phyloP scores from a whole-genome alignment of 2,113 vertebrate species.

The Myotis davidii region DNA sequence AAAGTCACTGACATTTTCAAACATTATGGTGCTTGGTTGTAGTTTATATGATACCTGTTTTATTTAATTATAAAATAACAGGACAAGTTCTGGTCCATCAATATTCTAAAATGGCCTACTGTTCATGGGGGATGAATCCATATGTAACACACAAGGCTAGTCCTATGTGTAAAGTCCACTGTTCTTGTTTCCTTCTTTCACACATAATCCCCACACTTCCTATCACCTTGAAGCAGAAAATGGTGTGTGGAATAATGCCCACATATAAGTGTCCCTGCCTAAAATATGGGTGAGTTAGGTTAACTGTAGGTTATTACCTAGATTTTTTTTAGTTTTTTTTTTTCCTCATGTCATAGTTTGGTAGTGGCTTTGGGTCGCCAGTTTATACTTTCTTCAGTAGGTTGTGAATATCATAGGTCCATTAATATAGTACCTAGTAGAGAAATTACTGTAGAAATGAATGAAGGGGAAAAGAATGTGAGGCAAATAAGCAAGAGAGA shows the following conservation, averaged over 20 bases:
- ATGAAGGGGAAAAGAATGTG: not conserved
- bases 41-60: not conserved
- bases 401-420: not conserved
- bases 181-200: not conserved
- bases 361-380: not conserved
- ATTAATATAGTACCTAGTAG: not conserved
- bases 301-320: not conserved
- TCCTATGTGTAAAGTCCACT: not conserved
- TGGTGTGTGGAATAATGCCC: not conserved
- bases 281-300: not conserved
- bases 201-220: not conserved
- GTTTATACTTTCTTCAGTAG: not conserved
- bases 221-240: not conserved
- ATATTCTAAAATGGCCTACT: not conserved
- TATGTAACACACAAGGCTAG: not conserved
- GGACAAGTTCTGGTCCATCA: not conserved
- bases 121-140: not conserved
- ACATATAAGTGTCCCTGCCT: not conserved
- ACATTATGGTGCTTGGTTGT: not conserved
- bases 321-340: not conserved
- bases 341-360: not conserved
- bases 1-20: not conserved
- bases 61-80: not conserved
- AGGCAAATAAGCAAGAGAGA: not conserved
- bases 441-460: not conserved